Conservation (phyloP, 2,113 vertebrate species). For the Platycercus adscitus region DNA sequence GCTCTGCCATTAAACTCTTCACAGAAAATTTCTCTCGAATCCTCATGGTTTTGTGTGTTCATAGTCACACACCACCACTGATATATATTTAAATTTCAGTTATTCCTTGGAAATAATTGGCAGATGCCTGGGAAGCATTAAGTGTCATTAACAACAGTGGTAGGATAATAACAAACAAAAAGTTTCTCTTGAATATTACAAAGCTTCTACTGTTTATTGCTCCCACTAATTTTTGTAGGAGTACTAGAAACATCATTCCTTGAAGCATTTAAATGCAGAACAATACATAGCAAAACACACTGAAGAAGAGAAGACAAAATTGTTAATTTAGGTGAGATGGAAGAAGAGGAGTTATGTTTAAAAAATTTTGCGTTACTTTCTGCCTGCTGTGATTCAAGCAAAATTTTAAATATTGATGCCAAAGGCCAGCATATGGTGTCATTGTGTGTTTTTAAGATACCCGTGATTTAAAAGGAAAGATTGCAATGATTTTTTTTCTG, state of each 20-base stretch:
- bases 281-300: neutral
- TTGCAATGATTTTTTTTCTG: neutral
- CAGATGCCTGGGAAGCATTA: fast-evolving
- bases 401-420: constrained; percentile 36
- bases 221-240: neutral
- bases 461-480: neutral
- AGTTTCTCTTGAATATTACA: neutral
- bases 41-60: neutral
- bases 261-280: neutral
- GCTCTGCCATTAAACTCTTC: neutral
- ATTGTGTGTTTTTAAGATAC: neutral
- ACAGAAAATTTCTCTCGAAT: neutral
- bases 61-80: neutral
- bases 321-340: neutral
- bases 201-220: neutral
- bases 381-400: neutral
- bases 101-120: neutral
- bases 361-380: neutral
- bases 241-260: neutral
- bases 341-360: neutral
- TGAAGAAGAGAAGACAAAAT: neutral
- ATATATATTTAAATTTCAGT: neutral
- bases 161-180: neutral
- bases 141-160: neutral
- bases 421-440: constrained; percentile 32